phyloP scores from a whole-genome alignment of 2,888 invertebrate species.

The Polyommatus iphigenia region DNA sequence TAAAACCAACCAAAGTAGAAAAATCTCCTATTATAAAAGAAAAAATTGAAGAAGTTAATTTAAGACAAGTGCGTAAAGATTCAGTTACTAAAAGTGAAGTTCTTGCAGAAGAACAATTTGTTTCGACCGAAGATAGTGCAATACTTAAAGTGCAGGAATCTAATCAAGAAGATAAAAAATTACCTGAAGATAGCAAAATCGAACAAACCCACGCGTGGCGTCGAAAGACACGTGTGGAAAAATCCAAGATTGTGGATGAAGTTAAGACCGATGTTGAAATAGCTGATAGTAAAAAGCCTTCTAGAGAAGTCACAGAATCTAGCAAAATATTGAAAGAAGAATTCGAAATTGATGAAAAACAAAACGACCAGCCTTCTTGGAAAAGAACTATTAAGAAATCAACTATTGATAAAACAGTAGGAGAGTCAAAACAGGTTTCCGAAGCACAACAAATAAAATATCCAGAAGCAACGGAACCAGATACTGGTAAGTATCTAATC shows the following conservation, averaged over 20 bases:
- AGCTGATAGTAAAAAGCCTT: not conserved
- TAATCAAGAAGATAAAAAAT: not conserved
- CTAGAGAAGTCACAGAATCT: not conserved
- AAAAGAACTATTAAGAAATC: not conserved
- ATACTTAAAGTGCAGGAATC: not conserved
- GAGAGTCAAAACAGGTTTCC: not conserved
- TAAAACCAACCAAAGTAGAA: slow-evolving; percentile 81
- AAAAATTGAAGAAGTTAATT: slow-evolving; percentile 71
- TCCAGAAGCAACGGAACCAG: not conserved
- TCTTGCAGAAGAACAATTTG: slow-evolving; percentile 13
- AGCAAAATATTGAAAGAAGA: not conserved
- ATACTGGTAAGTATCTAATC: not conserved
- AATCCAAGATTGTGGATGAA: not conserved
- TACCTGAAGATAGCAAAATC: not conserved
- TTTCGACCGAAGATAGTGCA: not conserved
- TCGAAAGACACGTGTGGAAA: not conserved
- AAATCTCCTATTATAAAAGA: slow-evolving; percentile 76
- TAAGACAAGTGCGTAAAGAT: slow-evolving; percentile 54
- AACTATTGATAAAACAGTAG: not conserved
- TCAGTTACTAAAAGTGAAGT: slow-evolving; percentile 26
- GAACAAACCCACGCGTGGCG: slow-evolving; percentile 10
- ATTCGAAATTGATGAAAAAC: slow-evolving; percentile 2
- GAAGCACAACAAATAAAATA: not conserved
- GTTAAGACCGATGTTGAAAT: not conserved
- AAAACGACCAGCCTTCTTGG: not conserved